A percentile compares a stretch with the other conserved stretches of the same genome.
Conservation (phyloP, 2,113 vertebrate species). For the Ciconia boyciana region DNA sequence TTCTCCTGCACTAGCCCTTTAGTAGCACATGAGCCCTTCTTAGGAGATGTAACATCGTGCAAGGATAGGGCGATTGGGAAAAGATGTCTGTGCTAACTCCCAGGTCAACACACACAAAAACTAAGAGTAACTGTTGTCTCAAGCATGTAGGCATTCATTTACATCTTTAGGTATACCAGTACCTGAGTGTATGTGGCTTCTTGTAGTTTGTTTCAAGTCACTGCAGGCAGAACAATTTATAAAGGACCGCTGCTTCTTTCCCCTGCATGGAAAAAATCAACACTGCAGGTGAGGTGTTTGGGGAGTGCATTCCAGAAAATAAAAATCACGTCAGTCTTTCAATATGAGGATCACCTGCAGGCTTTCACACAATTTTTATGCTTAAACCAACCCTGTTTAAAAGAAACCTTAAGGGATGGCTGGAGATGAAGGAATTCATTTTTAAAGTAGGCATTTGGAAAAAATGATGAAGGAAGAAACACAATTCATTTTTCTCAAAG, state of each 20-base stretch:
- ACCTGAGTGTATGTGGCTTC: background rate
- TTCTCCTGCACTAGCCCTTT: background rate
- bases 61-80: background rate
- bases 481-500: background rate
- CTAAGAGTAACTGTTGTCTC: background rate
- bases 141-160: background rate
- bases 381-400: background rate
- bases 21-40: accelerated
- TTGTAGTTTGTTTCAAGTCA: background rate
- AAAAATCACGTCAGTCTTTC: conserved; percentile 8
- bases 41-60: background rate
- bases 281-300: background rate
- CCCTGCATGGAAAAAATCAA: background rate
- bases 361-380: background rate
- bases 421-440: background rate
- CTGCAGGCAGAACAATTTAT: background rate
- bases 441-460: background rate
- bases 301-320: background rate
- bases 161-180: background rate
- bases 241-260: background rate
- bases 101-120: background rate
- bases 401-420: background rate
- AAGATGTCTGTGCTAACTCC: background rate
- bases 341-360: conserved; percentile 18
- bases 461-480: background rate